These are phyloP conservation scores for Daphoenositta chrysoptera DNA, from an alignment of 2,113 vertebrate species.

Conservation along the genomic window DNA sequence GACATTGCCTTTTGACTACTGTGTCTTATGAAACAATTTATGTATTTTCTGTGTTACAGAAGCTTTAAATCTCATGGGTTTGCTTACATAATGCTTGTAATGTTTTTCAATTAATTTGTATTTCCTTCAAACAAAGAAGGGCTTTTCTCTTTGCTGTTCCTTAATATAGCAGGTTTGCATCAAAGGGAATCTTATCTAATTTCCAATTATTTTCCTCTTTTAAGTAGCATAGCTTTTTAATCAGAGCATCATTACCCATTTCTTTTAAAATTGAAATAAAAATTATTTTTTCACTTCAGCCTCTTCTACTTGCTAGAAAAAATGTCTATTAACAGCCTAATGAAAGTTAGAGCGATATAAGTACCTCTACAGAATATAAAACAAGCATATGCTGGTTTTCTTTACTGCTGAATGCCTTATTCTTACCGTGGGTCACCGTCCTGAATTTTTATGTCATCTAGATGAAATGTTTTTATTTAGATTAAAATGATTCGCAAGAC, in stretches of 20 bases:
- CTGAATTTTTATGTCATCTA: background rate
- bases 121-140: conserved; percentile 2
- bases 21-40: background rate
- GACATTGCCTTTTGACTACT: background rate
- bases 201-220: background rate
- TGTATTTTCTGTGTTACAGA: conserved; percentile 2
- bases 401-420: background rate
- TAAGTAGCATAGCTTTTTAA: background rate
- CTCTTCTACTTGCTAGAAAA: background rate
- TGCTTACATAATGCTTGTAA: conserved; percentile 28
- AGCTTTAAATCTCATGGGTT: conserved; percentile 21
- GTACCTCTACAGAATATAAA: background rate
- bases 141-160: background rate
- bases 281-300: background rate
- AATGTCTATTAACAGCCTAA: background rate
- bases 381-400: background rate
- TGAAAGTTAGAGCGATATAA: background rate
- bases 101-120: background rate
- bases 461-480: background rate
- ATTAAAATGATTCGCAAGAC: background rate
- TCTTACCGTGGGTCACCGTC: background rate
- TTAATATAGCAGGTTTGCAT: background rate
- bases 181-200: background rate
- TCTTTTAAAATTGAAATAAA: background rate
- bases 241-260: background rate